Base-by-base conservation (phyloP, 2,113 vertebrate species). In the Sterna hirundo region DNA sequence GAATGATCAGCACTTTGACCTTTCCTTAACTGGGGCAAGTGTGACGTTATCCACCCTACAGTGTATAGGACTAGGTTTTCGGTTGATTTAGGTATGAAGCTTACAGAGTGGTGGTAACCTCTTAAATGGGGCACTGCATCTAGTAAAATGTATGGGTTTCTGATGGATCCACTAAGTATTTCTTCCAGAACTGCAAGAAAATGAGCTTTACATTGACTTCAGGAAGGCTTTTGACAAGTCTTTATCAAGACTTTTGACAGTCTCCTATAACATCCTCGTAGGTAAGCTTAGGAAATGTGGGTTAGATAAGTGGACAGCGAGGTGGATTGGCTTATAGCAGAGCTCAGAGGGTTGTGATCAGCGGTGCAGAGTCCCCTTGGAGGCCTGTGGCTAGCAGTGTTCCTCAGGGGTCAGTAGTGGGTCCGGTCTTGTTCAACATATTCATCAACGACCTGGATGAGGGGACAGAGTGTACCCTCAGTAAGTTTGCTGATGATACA, bases 91-190 rank as follows among this genome's bases (percentile, higher is more conserved):
- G 55, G 5, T 26, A 7, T 23, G 30, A 25, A 83, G 44, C 38
- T 77, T 38, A 4, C 11, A 12, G 68, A 47, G 44, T 2, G 9
- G 2, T 4, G 21, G 19, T 6, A 15, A 4, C 38, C 32, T 69
- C 36, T 42, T 22, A 30, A 36, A 57, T 2, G 32, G 14, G 42
- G 66, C 11, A 40, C 27, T 15, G 46, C 1, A 1, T 17, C 26
- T 5, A n/a, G 26, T 7, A 11, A 52, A 70, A 51, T 2, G 1
- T 11, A 0, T 5, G 26, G 38, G 8, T 38, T 71, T 46, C 65
- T 88, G n/a, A 5, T 7, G 65, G 65, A 26, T 49, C 61, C 8
- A 1, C 10, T 12, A 26, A 40, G 22, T 4, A 3, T 55, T 88
- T 52, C 38, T 77, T 51, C 30, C n/a, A 65, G 38, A 62, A 11